Evolutionary conservation across 2,888 invertebrate genomes (phyloP).

Genomic region (Sceliomorpha sp.): DNA sequence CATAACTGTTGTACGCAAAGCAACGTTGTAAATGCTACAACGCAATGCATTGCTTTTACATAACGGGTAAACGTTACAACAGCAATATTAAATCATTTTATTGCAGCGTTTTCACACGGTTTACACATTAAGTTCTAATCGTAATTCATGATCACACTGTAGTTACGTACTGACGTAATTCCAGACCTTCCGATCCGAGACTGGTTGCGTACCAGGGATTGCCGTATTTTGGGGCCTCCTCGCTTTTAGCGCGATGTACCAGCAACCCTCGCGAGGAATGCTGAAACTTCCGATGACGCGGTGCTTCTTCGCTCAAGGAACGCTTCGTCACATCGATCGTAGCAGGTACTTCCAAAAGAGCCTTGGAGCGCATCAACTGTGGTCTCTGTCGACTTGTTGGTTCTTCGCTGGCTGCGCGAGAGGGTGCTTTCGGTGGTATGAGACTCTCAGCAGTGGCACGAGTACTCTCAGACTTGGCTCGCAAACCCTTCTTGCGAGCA

Average conservation of each 20-base stretch:
- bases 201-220: constrained; percentile 70
- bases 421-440: constrained; percentile 57
- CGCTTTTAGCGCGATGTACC: constrained; percentile 75
- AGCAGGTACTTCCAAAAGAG: constrained; percentile 72
- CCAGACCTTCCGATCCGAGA: constrained; percentile 60
- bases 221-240: constrained; percentile 71
- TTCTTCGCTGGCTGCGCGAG: constrained; percentile 72
- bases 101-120: too few species aligned
- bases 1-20: too few species aligned
- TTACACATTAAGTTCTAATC: too few species aligned
- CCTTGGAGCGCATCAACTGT: constrained; percentile 71
- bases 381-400: constrained; percentile 70
- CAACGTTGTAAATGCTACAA: too few species aligned
- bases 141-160: constrained; percentile 65
- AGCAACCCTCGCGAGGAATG: constrained; percentile 66
- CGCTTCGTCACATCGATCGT: constrained; percentile 70
- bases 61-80: too few species aligned
- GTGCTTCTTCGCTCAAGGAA: constrained; percentile 77
- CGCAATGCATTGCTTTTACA: too few species aligned
- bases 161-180: constrained; percentile 76
- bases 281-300: constrained; percentile 63
- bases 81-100: too few species aligned
- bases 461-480: constrained; percentile 67
- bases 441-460: constrained; percentile 60
- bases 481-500: constrained; percentile 63